phyloP scores from a whole-genome alignment of 1,140 invertebrate genomes.

The Papilio xuthus region DNA sequence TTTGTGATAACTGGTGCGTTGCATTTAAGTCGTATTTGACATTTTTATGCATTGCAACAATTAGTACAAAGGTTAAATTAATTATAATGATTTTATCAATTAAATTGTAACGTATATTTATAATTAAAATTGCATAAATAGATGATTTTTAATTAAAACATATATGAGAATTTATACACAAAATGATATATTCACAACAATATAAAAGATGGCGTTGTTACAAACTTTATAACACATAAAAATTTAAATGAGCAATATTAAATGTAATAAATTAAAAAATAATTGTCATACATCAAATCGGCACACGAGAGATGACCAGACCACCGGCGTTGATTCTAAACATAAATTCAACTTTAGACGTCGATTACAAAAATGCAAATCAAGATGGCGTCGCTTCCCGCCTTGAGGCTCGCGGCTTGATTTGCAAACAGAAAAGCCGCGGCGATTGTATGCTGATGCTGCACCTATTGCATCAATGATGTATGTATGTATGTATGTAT shows the following conservation, averaged over 20 bases:
- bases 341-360: constrained; percentile 62
- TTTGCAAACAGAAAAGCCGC: constrained; percentile 71
- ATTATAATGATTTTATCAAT: background rate
- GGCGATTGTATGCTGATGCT: constrained; percentile 75
- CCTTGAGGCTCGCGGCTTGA: constrained; percentile 48
- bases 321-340: constrained; percentile 48
- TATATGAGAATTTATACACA: background rate
- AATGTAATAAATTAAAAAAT: constrained; percentile 13
- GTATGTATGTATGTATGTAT: constrained; percentile 2
- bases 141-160: background rate
- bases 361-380: constrained; percentile 65
- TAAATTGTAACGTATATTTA: background rate
- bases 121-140: background rate
- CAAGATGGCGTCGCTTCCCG: constrained; percentile 61
- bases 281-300: background rate
- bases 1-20: background rate
- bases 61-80: background rate
- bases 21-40: background rate
- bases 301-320: constrained; percentile 39
- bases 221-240: background rate
- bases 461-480: constrained; percentile 27
- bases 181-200: background rate
- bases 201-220: constrained; percentile 4
- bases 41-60: constrained; percentile 3
- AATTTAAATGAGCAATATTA: background rate